A percentile compares a stretch with the other conserved stretches of the same genome.
Conservation (phyloP, 2,888 invertebrate genomes). For the Drosophila barbarae region DNA sequence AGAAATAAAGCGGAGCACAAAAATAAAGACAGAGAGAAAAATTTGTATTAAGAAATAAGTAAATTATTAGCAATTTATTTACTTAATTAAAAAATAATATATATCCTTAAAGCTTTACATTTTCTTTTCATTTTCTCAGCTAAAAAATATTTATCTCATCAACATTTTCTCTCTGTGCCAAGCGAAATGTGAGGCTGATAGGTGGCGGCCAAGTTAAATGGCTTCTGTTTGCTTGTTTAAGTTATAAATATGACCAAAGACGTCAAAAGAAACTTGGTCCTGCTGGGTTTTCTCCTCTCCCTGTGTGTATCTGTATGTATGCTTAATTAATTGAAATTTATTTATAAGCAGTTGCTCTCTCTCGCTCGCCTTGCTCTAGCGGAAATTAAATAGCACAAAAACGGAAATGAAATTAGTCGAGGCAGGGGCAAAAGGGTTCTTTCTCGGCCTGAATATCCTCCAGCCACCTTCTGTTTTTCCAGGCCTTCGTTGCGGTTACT, state of each 20-base stretch:
- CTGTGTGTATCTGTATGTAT: slow-evolving; percentile 25
- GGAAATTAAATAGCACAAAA: slow-evolving; percentile 67
- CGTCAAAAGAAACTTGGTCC: slow-evolving; percentile 26
- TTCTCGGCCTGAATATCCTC: neutral
- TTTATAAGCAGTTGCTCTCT: slow-evolving; percentile 61
- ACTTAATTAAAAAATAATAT: neutral
- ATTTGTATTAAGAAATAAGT: neutral
- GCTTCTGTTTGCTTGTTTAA: slow-evolving; percentile 33
- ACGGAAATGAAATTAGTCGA: slow-evolving; percentile 69
- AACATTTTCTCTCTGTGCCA: neutral
- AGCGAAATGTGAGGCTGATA: neutral
- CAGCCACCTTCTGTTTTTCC: neutral
- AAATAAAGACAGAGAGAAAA: slow-evolving; percentile 1
- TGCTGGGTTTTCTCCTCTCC: slow-evolving; percentile 3
- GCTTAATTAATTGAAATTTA: slow-evolving; percentile 72
- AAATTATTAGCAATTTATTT: too few species aligned
- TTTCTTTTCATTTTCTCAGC: neutral
- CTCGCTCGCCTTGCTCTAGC: slow-evolving; percentile 41
- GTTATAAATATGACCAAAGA: slow-evolving; percentile 61
- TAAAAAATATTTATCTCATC: too few species aligned
- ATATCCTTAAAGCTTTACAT: neutral
- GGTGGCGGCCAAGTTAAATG: slow-evolving; percentile 21
- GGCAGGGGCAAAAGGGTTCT: slow-evolving; percentile 21
- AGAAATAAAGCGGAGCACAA: slow-evolving; percentile 5
- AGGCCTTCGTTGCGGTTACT: slow-evolving; percentile 21